Conservation (phyloP, 1,140 invertebrate genomes). For the Caenorhabditis tropicalis region DNA sequence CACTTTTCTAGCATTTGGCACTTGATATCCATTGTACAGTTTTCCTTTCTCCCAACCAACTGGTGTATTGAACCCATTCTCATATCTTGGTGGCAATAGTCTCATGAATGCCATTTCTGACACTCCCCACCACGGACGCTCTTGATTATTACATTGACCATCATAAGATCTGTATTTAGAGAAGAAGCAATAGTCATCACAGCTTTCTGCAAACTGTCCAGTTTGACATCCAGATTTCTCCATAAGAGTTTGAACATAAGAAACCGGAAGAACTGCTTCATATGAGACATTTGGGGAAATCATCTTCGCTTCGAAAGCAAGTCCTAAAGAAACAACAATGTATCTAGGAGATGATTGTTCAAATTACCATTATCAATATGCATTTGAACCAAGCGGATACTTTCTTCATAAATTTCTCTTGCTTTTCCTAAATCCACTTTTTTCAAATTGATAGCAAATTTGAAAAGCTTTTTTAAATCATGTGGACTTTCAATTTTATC, state of each 20-base stretch:
- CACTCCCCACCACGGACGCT: conserved; percentile 77
- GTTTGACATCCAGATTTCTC: conserved; percentile 66
- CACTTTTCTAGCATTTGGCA: conserved; percentile 68
- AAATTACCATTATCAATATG: conserved; percentile 65
- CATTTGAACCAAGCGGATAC: conserved; percentile 67
- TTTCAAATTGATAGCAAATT: conserved; percentile 58
- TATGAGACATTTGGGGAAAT: conserved; percentile 69
- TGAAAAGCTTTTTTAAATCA: conserved; percentile 67
- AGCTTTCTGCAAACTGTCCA: conserved; percentile 60
- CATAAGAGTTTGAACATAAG: conserved; percentile 71
- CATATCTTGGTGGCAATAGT: conserved; percentile 87
- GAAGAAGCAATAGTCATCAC: conserved; percentile 70
- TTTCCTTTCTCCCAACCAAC: conserved; percentile 66
- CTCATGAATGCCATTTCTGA: conserved; percentile 86
- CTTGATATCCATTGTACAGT: conserved; percentile 66
- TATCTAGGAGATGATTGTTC: not conserved
- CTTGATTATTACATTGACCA: conserved; percentile 71
- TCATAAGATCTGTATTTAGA: conserved; percentile 69
- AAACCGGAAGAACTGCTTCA: conserved; percentile 68
- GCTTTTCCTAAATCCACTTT: conserved; percentile 65
- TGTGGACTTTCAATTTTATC: conserved; percentile 58
- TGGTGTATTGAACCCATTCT: conserved; percentile 94
- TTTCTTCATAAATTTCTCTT: conserved; percentile 71
- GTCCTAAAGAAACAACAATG: conserved; percentile 45
- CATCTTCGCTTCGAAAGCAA: conserved; percentile 58